A percentile compares a stretch with the other conserved stretches of the same genome.
These are phyloP conservation scores for Mareca penelope DNA, from an alignment of 2,797 vertebrate genomes.

Conservation along the genomic window DNA sequence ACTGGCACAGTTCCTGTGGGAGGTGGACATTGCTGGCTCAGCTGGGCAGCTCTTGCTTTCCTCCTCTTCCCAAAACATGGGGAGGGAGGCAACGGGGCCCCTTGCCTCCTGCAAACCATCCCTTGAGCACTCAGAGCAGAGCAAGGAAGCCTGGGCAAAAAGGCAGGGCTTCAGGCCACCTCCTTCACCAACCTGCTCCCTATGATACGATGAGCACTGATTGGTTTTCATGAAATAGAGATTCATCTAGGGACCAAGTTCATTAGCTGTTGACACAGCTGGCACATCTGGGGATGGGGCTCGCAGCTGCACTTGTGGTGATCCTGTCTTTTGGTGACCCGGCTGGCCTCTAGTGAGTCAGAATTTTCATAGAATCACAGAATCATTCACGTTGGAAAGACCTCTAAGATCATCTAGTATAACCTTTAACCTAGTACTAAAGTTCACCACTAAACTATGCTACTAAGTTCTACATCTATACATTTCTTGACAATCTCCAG, in stretches of 20 bases:
- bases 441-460: no score
- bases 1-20: rapidly evolving
- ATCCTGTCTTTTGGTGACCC: background rate
- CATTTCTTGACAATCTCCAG: no score
- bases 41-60: background rate
- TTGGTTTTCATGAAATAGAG: background rate
- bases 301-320: background rate
- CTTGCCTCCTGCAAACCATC: background rate
- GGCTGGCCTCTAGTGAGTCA: background rate
- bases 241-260: background rate
- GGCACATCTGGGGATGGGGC: background rate
- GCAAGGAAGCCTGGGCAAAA: background rate
- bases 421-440: no score
- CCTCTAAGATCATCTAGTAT: no score
- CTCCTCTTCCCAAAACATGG: background rate
- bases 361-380: no score
- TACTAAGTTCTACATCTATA: no score
- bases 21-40: background rate
- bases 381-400: no score
- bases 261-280: background rate
- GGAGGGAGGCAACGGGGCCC: rapidly evolving
- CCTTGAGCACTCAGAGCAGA: rapidly evolving
- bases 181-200: background rate
- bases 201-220: rapidly evolving
- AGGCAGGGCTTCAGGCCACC: background rate